A percentile compares a stretch with the other conserved stretches of the same genome.
These are phyloP conservation scores for Hippocampus abdominalis DNA, from an alignment of 2,113 vertebrate species.

Conservation along the genomic window DNA sequence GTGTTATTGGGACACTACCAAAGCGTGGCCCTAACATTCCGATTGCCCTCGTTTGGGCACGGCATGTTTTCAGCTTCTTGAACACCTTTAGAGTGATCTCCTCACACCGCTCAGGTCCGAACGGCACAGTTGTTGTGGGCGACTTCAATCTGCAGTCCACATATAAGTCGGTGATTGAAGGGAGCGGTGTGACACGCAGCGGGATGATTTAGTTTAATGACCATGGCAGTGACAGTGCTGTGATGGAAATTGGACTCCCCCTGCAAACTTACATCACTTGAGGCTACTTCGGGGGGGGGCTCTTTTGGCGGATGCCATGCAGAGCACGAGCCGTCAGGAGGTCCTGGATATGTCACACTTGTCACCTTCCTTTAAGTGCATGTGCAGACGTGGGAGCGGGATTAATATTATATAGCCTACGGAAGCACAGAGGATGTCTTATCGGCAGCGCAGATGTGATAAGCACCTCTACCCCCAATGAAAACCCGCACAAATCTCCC, in stretches of 20 bases:
- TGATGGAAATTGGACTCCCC: constrained; percentile 74
- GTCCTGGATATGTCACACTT: constrained; percentile 78
- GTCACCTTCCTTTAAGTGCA: constrained; percentile 79
- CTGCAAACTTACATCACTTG: constrained; percentile 74
- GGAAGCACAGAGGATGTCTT: constrained; percentile 69
- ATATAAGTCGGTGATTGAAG: constrained; percentile 72
- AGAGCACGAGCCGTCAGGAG: constrained; percentile 75
- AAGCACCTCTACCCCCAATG: constrained; percentile 65
- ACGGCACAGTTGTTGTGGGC: constrained; percentile 39
- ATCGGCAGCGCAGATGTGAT: constrained; percentile 70
- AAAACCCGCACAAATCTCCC: constrained; percentile 65
- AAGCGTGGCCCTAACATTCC: background rate
- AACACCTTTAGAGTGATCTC: background rate
- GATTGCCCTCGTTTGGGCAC: too few species aligned
- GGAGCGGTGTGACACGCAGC: constrained; percentile 67
- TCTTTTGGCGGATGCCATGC: constrained; percentile 71
- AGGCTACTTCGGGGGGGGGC: constrained; percentile 66
- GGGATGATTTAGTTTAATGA: constrained; percentile 77
- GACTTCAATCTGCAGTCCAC: constrained; percentile 68
- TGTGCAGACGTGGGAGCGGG: constrained; percentile 72
- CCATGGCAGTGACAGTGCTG: constrained; percentile 72
- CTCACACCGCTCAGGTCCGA: constrained; percentile 56
- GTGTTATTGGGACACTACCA: background rate
- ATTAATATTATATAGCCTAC: constrained; percentile 80
- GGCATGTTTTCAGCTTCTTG: background rate